These are phyloP conservation scores for Drosophila pruinosa DNA, from an alignment of 1,140 invertebrate species.

Conservation along the genomic window DNA sequence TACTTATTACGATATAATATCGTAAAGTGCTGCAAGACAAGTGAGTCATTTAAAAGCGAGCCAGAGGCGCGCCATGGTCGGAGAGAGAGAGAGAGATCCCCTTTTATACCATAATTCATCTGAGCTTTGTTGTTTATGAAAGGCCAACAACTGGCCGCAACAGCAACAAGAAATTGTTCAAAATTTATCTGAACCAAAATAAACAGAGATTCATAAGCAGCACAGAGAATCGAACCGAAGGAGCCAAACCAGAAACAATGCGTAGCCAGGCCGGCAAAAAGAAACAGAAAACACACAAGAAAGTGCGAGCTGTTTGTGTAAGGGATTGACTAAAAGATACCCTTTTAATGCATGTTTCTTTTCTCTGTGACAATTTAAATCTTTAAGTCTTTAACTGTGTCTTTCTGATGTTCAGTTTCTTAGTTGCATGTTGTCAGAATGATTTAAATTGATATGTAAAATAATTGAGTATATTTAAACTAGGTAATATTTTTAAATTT, in stretches of 20 bases:
- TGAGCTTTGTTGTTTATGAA: conserved; percentile 59
- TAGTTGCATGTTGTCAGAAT: too few relatives aligned
- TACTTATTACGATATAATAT: conserved; percentile 41
- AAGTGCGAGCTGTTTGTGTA: not conserved
- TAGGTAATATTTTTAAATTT: too few relatives aligned
- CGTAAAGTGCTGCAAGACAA: conserved; percentile 15
- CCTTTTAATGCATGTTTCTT: not conserved
- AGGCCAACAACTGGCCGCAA: conserved; percentile 30
- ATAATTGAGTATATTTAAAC: too few relatives aligned
- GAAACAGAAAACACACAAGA: not conserved
- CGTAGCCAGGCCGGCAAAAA: conserved; percentile 38
- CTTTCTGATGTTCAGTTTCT: not conserved
- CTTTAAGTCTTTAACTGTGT: not conserved
- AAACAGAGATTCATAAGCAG: conserved; percentile 43
- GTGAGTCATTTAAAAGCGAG: conserved; percentile 42
- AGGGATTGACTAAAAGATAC: not conserved
- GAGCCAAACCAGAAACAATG: conserved; percentile 21
- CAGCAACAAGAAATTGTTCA: conserved; percentile 21
- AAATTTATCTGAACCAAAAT: conserved; percentile 49
- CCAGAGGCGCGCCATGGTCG: conserved; percentile 16
- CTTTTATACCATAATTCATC: conserved; percentile 49
- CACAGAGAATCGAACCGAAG: not conserved
- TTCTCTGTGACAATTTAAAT: not conserved
- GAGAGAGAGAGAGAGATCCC: conserved; percentile 19
- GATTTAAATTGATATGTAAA: too few relatives aligned